phyloP scores from a whole-genome alignment of 1,140 invertebrate species.

The Oscheius sp. region DNA sequence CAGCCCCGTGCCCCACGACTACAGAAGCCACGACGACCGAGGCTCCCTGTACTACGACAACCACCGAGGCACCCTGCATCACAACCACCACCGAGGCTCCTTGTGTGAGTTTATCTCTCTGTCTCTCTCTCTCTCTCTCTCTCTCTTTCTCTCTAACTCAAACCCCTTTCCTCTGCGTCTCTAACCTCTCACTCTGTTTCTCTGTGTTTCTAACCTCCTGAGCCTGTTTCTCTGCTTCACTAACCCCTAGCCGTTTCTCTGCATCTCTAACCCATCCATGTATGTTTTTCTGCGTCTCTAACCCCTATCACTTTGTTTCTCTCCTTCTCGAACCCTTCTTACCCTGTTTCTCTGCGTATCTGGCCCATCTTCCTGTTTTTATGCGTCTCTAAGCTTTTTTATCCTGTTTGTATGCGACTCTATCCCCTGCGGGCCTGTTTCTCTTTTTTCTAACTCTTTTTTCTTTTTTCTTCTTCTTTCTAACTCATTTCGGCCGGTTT shows the following conservation, averaged over 20 bases:
- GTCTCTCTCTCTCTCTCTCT: background rate
- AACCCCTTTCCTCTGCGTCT: background rate
- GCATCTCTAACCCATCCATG: background rate
- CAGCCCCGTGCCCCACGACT: too few relatives aligned
- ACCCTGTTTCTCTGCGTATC: background rate
- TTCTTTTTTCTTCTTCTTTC: too few relatives aligned
- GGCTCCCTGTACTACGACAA: too few relatives aligned
- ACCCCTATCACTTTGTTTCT: background rate
- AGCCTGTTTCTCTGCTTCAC: background rate
- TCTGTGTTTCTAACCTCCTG: background rate
- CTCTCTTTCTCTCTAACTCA: background rate
- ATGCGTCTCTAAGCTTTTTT: too few relatives aligned
- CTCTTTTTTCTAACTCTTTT: too few relatives aligned
- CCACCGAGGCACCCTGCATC: too few relatives aligned
- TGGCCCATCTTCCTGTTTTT: too few relatives aligned
- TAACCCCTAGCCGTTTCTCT: background rate
- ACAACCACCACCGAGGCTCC: too few relatives aligned
- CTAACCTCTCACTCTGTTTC: background rate
- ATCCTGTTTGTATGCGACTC: too few relatives aligned
- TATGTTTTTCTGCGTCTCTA: background rate
- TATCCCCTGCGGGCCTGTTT: too few relatives aligned
- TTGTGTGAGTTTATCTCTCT: background rate
- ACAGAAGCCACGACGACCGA: too few relatives aligned
- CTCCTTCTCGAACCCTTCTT: background rate
- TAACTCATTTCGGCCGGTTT: too few relatives aligned